Percentiles rank a stretch among this genome's conserved stretches.
phyloP scores from a whole-genome alignment of 2,888 invertebrate species.

The Stenichneumon culpator region DNA sequence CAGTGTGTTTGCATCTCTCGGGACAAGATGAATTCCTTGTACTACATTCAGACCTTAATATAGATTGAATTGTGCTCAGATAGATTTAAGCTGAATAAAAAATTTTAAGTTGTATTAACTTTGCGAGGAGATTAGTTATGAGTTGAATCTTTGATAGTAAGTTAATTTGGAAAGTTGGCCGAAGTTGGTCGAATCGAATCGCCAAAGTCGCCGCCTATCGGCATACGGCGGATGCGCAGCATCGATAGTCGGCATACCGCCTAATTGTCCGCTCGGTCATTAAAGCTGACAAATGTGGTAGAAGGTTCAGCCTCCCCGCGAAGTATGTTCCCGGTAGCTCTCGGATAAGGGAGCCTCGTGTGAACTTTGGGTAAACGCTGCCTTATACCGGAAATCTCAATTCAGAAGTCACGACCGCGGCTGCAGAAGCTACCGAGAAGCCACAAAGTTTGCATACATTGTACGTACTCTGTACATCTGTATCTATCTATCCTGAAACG shows the following conservation, averaged over 20 bases:
- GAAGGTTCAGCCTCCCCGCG: not conserved
- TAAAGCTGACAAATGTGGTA: not conserved
- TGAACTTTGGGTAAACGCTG: constrained; percentile 17
- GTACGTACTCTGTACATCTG: constrained; percentile 22
- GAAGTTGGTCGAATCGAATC: not conserved
- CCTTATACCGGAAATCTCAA: constrained; percentile 20
- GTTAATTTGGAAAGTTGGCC: not conserved
- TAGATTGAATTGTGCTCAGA: not conserved
- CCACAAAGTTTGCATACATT: constrained; percentile 38
- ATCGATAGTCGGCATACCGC: too few species aligned
- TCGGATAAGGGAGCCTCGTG: not conserved
- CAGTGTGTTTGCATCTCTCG: constrained; percentile 6
- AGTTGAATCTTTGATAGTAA: not conserved
- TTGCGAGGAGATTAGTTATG: not conserved
- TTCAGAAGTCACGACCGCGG: constrained; percentile 14
- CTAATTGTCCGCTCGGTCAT: not conserved
- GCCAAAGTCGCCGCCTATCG: not conserved
- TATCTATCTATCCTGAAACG: constrained; percentile 29
- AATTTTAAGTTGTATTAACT: not conserved
- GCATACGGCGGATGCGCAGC: not conserved
- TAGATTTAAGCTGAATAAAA: not conserved
- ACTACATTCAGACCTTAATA: not conserved
- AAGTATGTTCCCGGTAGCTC: not conserved
- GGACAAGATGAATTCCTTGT: not conserved
- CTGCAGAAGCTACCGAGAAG: not conserved